Evolutionary conservation across 1,140 invertebrate genomes (phyloP).

Genomic region (Sycophaga agraensis): DNA sequence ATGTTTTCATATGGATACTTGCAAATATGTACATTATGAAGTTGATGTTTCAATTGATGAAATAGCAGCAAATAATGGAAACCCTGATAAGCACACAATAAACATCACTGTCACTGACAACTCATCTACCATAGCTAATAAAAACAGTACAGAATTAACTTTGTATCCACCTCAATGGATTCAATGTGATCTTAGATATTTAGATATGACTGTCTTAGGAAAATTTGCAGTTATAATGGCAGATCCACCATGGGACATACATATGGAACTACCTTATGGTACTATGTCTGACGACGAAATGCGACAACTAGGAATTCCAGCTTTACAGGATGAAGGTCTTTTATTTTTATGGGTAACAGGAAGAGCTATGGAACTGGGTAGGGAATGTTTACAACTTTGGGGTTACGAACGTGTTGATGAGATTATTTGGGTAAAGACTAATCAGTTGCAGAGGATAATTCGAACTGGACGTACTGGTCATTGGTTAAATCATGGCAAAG

Average conservation of each 20-base stretch:
- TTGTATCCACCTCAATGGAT: constrained; percentile 93
- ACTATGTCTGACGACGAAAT: constrained; percentile 99
- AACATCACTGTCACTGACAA: constrained; percentile 28
- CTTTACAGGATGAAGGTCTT: constrained; percentile 92
- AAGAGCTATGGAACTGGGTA: constrained; percentile 94
- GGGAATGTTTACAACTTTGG: constrained; percentile 90
- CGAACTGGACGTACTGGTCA: constrained; percentile 94
- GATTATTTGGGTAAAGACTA: constrained; percentile 99
- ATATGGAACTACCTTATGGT: constrained; percentile 98
- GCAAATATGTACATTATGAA: constrained; percentile 96
- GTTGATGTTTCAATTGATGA: constrained; percentile 64
- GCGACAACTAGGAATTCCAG: constrained; percentile 82
- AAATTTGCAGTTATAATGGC: constrained; percentile 94
- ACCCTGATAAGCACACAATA: constrained; percentile 21
- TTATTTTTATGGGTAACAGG: constrained; percentile 98
- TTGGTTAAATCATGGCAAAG: constrained; percentile 98
- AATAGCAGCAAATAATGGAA: constrained; percentile 29
- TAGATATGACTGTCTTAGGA: constrained; percentile 94
- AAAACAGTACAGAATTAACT: constrained; percentile 55
- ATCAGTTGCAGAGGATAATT: constrained; percentile 96
- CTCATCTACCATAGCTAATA: constrained; percentile 25
- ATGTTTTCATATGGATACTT: constrained; percentile 98
- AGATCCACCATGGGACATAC: constrained; percentile 97
- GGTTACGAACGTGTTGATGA: constrained; percentile 96
- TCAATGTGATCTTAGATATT: constrained; percentile 91